These are phyloP conservation scores for Plebejus argus DNA, from an alignment of 2,888 invertebrate species.

Conservation along the genomic window DNA sequence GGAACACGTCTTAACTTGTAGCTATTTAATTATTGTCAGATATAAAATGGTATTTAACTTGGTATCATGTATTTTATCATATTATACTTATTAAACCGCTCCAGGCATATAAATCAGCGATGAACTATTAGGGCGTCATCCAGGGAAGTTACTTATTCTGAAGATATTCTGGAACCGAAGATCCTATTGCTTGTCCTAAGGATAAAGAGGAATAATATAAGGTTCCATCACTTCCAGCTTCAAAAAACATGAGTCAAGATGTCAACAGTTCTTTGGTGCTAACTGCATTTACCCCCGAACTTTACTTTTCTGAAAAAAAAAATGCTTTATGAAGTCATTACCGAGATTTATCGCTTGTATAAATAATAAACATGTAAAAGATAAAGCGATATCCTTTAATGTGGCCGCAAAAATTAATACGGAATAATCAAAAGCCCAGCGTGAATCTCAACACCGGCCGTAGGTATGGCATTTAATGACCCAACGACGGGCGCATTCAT, in stretches of 20 bases:
- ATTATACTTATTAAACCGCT: too few relatives aligned
- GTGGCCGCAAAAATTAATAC: slow-evolving; percentile 16
- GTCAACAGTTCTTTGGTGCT: background rate
- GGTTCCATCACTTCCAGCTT: background rate
- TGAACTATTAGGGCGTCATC: too few relatives aligned
- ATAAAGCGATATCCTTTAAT: background rate
- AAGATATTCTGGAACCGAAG: background rate
- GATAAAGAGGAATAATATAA: background rate
- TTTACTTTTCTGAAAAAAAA: background rate
- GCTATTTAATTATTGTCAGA: too few relatives aligned
- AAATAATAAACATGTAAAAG: slow-evolving; percentile 3
- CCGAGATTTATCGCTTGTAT: background rate
- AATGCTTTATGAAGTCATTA: slow-evolving; percentile 17
- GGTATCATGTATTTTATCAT: too few relatives aligned
- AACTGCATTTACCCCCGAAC: background rate
- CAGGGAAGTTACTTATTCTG: too few relatives aligned
- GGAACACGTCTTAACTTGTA: too few relatives aligned
- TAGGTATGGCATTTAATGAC: slow-evolving; percentile 29
- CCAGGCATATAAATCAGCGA: too few relatives aligned
- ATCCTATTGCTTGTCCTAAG: background rate
- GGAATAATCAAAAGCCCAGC: slow-evolving; percentile 28
- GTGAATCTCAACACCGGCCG: slow-evolving; percentile 17
- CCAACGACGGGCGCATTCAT: slow-evolving; percentile 58
- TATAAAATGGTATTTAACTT: too few relatives aligned
- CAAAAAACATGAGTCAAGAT: background rate